Evolutionary conservation across 1,140 invertebrate species (phyloP).

Genomic region (Ladona fulva): DNA sequence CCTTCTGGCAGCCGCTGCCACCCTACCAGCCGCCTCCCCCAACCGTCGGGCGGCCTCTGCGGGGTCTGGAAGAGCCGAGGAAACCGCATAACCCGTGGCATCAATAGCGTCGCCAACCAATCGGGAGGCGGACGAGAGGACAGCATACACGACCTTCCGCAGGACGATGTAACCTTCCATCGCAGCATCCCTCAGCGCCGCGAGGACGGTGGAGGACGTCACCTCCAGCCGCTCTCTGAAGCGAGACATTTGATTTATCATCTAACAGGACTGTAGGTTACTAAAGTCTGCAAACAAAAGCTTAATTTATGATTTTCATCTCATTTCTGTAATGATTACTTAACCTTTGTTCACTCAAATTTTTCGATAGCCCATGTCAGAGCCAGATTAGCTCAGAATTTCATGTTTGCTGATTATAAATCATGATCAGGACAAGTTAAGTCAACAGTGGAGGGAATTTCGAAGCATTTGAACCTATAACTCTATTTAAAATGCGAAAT

Average conservation of each 20-base stretch:
- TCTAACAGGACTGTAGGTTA: too few species aligned
- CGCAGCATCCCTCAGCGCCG: background rate
- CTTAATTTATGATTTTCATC: too few species aligned
- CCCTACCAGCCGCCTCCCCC: background rate
- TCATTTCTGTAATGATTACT: too few species aligned
- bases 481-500: too few species aligned
- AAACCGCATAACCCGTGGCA: background rate
- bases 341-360: too few species aligned
- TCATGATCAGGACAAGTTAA: too few species aligned
- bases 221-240: background rate
- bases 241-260: background rate
- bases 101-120: background rate
- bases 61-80: background rate
- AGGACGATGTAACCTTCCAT: background rate
- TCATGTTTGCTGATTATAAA: too few species aligned
- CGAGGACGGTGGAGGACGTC: background rate
- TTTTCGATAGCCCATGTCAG: too few species aligned
- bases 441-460: too few species aligned
- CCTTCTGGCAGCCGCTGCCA: background rate
- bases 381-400: too few species aligned
- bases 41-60: background rate
- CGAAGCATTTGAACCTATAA: too few species aligned
- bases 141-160: background rate
- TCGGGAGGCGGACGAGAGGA: background rate
- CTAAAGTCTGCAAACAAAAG: too few species aligned